Evolutionary conservation across 2,113 vertebrate species (phyloP).

Genomic region (Sturnus vulgaris): DNA sequence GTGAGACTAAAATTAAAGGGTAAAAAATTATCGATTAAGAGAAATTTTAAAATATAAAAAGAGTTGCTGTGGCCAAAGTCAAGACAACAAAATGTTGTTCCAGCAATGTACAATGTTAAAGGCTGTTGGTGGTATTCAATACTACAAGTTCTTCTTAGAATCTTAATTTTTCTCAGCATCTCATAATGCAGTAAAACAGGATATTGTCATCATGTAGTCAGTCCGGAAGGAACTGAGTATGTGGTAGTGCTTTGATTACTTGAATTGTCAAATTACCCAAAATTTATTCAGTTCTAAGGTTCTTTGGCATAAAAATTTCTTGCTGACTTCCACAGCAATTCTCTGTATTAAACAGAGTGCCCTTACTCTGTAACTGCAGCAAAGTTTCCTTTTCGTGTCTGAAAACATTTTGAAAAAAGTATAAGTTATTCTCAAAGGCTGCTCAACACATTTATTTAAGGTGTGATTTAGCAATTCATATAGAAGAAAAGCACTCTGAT

Average conservation of each 20-base stretch:
- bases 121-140: background rate
- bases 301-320: background rate
- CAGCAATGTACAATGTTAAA: background rate
- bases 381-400: background rate
- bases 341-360: background rate
- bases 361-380: background rate
- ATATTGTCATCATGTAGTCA: background rate
- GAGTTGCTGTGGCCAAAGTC: background rate
- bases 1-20: background rate
- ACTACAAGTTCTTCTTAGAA: background rate
- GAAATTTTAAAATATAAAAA: background rate
- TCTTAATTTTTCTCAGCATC: background rate
- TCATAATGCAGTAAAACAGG: background rate
- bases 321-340: constrained; percentile 3
- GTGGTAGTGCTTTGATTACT: background rate
- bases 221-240: background rate
- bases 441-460: background rate
- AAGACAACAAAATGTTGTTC: background rate
- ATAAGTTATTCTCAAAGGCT: background rate
- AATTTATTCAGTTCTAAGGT: constrained; percentile 5
- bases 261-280: constrained; percentile 8
- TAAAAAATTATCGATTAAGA: background rate
- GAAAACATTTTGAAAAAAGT: background rate
- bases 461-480: background rate
- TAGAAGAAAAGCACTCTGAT: background rate